Base-by-base conservation (phyloP, 2,888 invertebrate genomes). In the Nomada fucata region DNA sequence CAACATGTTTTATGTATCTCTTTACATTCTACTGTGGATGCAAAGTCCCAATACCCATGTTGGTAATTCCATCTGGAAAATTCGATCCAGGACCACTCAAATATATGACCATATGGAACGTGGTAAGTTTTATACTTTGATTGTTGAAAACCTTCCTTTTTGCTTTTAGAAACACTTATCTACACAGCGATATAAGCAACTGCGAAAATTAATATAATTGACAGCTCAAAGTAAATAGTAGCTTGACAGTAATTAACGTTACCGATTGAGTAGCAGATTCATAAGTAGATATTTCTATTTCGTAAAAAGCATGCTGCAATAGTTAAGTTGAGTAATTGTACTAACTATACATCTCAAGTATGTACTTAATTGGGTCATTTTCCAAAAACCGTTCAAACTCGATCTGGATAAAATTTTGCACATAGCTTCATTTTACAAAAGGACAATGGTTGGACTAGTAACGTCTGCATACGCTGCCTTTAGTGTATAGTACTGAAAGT, bases 61-160 rank as follows among this genome's bases (percentile, higher is more conserved):
- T 89, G 10, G 44, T 9, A 0, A 47, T 77, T 11, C 70, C 44
- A 57, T 88, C 85, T 55, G 73, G 65, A 11, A 73, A 91, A 0
- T 93, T 90, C 61, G 89, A 93, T 70, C 91, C 92, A 18, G 93
- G 93, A n/a, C 91, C 91, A 79, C 23, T 91, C 0, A 93, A 90
- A 68, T 93, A 85, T 73, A 81, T 93, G 47, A 93, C 93, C 3
- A 76, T 92, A 2, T 93, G 93, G 93, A 79, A 92, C 70, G 76
- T 93, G 90, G 93, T 93, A 83, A 89, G 93, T 91, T 63, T 0
- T 36, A 15, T 59, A 15, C 11, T 47, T 70, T 36, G 20, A 44
- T 59, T 67, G 29, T 53, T 42, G 44, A 20, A 2, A 29, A 47
- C 18, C 1, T 50, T 18, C 0, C 2, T 59, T n/a, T 20, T 23